Evolutionary conservation across 1,140 invertebrate genomes (phyloP).

Genomic region (Coenobita brevimanus): DNA sequence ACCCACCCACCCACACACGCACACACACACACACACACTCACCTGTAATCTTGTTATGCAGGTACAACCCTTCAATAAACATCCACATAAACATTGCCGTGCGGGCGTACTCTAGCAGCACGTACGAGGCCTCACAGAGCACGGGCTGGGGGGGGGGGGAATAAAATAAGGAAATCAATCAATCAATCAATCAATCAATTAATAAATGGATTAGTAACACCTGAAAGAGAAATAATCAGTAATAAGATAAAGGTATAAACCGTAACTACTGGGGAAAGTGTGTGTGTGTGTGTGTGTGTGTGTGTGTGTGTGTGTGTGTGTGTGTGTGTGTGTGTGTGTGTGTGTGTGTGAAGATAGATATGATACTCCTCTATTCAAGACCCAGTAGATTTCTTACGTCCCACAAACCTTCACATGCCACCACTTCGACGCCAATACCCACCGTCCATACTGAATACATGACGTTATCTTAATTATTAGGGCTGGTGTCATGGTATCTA

Average conservation of each 20-base stretch:
- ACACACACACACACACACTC: conserved; percentile 1
- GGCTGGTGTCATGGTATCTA: no score
- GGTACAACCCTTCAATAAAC: conserved; percentile 78
- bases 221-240: background rate
- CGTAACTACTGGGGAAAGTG: background rate
- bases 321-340: background rate
- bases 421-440: no score
- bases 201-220: background rate
- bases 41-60: conserved; percentile 75
- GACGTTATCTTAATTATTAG: background rate
- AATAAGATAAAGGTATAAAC: background rate
- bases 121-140: conserved; percentile 76
- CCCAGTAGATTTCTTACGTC: no score
- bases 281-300: conserved; percentile 24
- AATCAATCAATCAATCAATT: no score
- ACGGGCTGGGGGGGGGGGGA: conserved; percentile 10
- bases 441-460: no score
- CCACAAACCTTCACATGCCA: no score
- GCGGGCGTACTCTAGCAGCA: conserved; percentile 77
- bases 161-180: no score
- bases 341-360: background rate
- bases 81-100: conserved; percentile 80
- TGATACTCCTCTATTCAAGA: no score
- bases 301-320: conserved; percentile 1
- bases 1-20: background rate